Base-by-base conservation (phyloP, 2,113 vertebrate genomes). In the Perca schrenkii region DNA sequence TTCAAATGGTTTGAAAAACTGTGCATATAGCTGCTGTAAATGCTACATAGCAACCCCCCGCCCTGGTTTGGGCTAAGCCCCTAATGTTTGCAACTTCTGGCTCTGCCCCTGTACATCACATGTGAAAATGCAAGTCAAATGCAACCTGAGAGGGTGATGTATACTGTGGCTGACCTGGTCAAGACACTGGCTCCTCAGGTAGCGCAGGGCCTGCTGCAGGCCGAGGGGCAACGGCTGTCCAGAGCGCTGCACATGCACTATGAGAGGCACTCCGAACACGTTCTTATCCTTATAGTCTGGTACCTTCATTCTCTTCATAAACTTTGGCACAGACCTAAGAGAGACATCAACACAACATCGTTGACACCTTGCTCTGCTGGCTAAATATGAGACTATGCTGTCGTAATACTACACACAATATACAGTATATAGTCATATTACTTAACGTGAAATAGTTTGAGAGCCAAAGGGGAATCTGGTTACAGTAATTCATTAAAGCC, bases 241-340 rank as follows among this genome's bases (percentile, higher is more conserved):
- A 0, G 96, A 97, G 53, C 98, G 96, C 93, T 99, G 98, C 53
- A 99, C 98, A 0, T 99, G 97, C 66, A 99, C 96, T 28, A 98
- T 98, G 77, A 99, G 96, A 58, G 98, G 98, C n/a, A 99, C 97
- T 0, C 98, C 97, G 73, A 99, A 99, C 81, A 99, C 97, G 3
- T 97, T 96, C 93, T 98, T 99, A 90, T 98, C 98, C 91, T 97
- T 98, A 90, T 99, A 99, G 91, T 99, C 98, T 16, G 98, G 98
- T 74, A 98, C 97, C 93, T 98, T 99, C 96, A 97, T 97, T 92
- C 98, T 96, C 94, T 98, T 99, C 97, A 99, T 99, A 88, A 99
- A 99, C 94, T 98, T 99, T 69, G 98, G 98, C 77, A 99, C 98
- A 43, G 98, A 96, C 98, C 98, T 99, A 77, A 75, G 92, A 95